Percentiles rank a stretch among this genome's conserved stretches.
Conservation (phyloP, 1,140 invertebrate species). For the Amyelois transitella region DNA sequence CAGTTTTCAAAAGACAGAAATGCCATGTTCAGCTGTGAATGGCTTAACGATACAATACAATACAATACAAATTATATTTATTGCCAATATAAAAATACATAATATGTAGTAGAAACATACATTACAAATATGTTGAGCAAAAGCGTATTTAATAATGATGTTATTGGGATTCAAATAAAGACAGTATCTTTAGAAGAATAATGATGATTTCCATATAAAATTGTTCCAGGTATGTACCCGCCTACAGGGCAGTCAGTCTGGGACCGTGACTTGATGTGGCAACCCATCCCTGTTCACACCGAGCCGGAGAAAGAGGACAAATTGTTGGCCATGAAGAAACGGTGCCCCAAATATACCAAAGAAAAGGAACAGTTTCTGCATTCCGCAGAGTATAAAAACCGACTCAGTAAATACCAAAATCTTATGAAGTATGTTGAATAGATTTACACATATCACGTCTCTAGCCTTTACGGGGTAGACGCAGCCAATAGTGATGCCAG, state of each 20-base stretch:
- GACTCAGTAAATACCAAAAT: constrained; percentile 76
- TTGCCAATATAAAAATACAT: too few relatives aligned
- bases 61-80: too few relatives aligned
- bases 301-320: constrained; percentile 79
- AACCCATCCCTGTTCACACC: constrained; percentile 93
- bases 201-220: too few relatives aligned
- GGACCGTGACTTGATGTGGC: constrained; percentile 84
- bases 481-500: too few relatives aligned
- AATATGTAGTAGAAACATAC: too few relatives aligned
- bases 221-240: constrained; percentile 77
- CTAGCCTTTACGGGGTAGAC: too few relatives aligned
- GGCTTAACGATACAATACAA: too few relatives aligned
- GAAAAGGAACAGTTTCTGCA: constrained; percentile 75
- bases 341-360: constrained; percentile 79
- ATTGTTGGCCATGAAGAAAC: constrained; percentile 78
- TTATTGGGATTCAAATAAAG: not conserved
- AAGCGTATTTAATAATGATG: too few relatives aligned
- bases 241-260: constrained; percentile 77
- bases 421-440: constrained; percentile 76
- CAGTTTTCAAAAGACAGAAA: too few relatives aligned
- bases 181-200: not conserved
- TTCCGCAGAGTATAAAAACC: constrained; percentile 75
- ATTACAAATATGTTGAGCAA: too few relatives aligned
- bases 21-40: too few relatives aligned
- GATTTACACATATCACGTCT: too few relatives aligned